phyloP scores from a whole-genome alignment of 1,140 invertebrate genomes.

The Steinernema khuongi region DNA sequence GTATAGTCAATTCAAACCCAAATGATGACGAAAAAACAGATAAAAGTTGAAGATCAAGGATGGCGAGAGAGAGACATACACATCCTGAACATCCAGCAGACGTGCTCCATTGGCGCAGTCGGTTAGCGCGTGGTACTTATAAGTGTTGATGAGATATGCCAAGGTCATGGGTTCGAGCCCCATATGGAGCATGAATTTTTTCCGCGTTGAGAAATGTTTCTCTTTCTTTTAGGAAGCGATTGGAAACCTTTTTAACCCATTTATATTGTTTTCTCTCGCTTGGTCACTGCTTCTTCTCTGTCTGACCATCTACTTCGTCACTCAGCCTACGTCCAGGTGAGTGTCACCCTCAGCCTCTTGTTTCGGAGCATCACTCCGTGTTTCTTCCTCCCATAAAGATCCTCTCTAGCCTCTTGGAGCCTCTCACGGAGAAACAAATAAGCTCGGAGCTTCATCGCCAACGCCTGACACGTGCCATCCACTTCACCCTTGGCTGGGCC shows the following conservation, averaged over 20 bases:
- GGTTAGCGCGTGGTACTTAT: conserved; percentile 41
- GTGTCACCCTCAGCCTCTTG: background rate
- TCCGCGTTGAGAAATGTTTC: conserved; percentile 11
- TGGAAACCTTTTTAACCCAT: conserved; percentile 50
- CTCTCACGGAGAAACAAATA: conserved; percentile 48
- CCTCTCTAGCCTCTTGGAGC: conserved; percentile 37
- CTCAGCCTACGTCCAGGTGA: conserved; percentile 45
- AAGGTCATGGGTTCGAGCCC: background rate
- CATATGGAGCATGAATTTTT: background rate
- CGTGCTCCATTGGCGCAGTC: conserved; percentile 17
- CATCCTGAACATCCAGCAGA: background rate
- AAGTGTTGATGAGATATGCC: too few species aligned
- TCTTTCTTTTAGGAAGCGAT: conserved; percentile 43
- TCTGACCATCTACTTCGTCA: conserved; percentile 52
- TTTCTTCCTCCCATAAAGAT: background rate
- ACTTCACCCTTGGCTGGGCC: conserved; percentile 46
- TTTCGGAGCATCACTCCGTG: background rate
- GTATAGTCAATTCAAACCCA: too few species aligned
- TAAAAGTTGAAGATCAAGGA: background rate
- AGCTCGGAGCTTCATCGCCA: conserved; percentile 24
- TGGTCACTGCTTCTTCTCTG: conserved; percentile 50
- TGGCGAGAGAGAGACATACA: background rate
- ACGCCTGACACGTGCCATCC: conserved; percentile 34
- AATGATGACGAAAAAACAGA: too few species aligned
- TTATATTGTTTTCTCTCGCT: conserved; percentile 47